Evolutionary conservation across 1,140 invertebrate species (phyloP).

Genomic region (Argopecten irradians): DNA sequence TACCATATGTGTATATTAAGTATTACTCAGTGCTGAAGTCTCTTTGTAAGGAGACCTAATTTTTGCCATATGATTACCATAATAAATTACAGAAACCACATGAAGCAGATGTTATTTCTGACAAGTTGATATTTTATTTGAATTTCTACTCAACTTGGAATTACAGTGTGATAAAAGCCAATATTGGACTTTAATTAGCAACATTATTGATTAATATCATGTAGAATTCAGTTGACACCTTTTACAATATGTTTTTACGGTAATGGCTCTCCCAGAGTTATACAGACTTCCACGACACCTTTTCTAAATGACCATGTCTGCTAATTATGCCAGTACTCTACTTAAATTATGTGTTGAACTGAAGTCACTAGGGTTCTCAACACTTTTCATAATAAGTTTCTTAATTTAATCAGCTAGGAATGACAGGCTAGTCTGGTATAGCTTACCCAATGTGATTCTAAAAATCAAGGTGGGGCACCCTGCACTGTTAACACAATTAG

Average conservation of each 20-base stretch:
- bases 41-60: neutral
- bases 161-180: neutral
- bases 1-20: neutral
- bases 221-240: neutral
- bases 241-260: neutral
- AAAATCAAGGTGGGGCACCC: neutral
- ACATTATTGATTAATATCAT: neutral
- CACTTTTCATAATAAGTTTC: neutral
- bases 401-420: neutral
- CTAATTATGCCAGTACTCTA: neutral
- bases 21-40: neutral
- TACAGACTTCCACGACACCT: neutral
- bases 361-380: neutral
- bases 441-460: neutral
- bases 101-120: neutral
- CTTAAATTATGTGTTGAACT: neutral
- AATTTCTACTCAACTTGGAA: neutral
- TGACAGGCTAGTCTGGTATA: neutral
- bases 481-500: neutral
- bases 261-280: neutral
- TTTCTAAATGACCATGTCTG: neutral
- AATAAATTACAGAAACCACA: neutral
- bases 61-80: neutral
- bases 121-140: neutral
- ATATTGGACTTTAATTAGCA: neutral